Percentiles rank a stretch among this genome's conserved stretches.
Conservation (phyloP, 1,140 invertebrate genomes). For the Lasaia peninsularis region DNA sequence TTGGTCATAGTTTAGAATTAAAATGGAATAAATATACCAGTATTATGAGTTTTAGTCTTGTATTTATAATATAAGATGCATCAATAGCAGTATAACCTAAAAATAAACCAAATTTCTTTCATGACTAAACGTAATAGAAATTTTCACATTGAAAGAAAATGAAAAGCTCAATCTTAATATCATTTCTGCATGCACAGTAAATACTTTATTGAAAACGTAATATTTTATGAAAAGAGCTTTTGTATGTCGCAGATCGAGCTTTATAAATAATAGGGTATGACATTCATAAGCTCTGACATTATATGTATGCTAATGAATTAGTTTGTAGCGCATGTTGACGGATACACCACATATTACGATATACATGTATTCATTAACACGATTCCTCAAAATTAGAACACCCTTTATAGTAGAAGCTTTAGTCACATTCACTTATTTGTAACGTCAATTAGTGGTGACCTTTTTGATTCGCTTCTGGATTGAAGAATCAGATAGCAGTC, state of each 20-base stretch:
- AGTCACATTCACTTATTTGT: too few relatives aligned
- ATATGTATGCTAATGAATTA: slow-evolving; percentile 1
- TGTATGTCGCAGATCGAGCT: slow-evolving; percentile 5
- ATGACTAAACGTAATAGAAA: slow-evolving; percentile 64
- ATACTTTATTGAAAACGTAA: slow-evolving; percentile 35
- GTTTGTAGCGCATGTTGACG: neutral
- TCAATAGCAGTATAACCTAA: slow-evolving; percentile 62
- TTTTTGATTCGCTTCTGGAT: too few relatives aligned
- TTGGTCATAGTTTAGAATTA: too few relatives aligned
- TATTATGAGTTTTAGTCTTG: too few relatives aligned
- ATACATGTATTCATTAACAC: neutral
- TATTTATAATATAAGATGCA: neutral
- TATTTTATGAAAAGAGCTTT: slow-evolving; percentile 18
- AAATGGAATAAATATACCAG: too few relatives aligned
- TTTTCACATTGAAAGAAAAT: slow-evolving; percentile 63
- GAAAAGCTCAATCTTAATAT: slow-evolving; percentile 58
- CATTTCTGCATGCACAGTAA: slow-evolving; percentile 55
- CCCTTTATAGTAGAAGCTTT: neutral
- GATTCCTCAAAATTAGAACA: neutral
- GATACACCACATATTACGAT: neutral
- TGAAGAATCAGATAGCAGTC: too few relatives aligned
- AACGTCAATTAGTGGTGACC: too few relatives aligned
- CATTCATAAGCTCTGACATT: slow-evolving; percentile 3
- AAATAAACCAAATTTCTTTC: slow-evolving; percentile 53
- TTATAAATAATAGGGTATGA: neutral